Conservation (phyloP, 2,113 vertebrate species). For the Coreoperca whiteheadi region DNA sequence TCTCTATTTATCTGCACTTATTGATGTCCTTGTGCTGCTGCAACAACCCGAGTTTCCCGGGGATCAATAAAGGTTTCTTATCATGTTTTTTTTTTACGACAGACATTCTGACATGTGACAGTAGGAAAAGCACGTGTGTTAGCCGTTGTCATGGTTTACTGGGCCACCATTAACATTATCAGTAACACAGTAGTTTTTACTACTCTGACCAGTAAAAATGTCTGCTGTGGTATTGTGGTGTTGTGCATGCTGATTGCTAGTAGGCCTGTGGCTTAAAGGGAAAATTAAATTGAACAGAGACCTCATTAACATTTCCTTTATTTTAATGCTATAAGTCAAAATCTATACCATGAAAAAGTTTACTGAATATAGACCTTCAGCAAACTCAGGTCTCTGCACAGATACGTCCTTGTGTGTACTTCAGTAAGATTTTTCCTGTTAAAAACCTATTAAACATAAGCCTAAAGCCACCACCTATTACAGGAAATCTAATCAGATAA, state of each 20-base stretch:
- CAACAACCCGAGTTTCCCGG: too few species aligned
- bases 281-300: not conserved
- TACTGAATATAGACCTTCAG: not conserved
- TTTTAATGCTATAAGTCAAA: not conserved
- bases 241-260: not conserved
- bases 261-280: not conserved
- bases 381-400: not conserved
- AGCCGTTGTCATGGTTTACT: not conserved
- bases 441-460: conserved; percentile 5
- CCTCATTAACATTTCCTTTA: not conserved
- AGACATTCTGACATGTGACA: not conserved
- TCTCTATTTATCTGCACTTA: too few species aligned
- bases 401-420: not conserved
- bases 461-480: not conserved
- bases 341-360: not conserved
- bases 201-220: not conserved
- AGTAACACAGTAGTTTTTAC: too few species aligned
- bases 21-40: too few species aligned
- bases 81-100: not conserved
- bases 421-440: not conserved
- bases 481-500: not conserved
- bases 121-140: not conserved
- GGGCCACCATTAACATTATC: too few species aligned
- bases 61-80: too few species aligned
- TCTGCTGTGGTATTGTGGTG: too few species aligned